A percentile compares a stretch with the other conserved stretches of the same genome.
Evolutionary conservation across 2,113 vertebrate species (phyloP).

Genomic region (Acanthochromis polyacanthus): DNA sequence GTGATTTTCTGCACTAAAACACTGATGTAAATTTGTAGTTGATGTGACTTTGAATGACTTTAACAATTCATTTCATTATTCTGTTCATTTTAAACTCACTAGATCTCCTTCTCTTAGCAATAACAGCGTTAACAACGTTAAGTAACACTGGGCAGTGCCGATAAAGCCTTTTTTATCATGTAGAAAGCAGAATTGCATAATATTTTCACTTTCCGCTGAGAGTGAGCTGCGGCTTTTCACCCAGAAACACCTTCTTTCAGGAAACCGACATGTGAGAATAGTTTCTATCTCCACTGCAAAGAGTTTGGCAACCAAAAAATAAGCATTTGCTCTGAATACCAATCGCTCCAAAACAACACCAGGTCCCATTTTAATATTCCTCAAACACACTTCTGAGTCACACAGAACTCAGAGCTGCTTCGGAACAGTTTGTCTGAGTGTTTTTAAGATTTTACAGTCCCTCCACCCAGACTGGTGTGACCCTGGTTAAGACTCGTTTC

Average conservation of each 20-base stretch:
- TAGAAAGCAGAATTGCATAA: slow-evolving; percentile 1
- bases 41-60: background rate
- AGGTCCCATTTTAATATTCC: slow-evolving; percentile 58
- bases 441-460: background rate
- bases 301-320: slow-evolving; percentile 12
- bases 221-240: slow-evolving; percentile 7
- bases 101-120: background rate
- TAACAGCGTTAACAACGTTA: background rate
- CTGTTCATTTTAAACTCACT: background rate
- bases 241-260: background rate
- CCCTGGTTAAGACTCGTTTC: slow-evolving; percentile 11
- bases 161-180: background rate
- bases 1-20: background rate
- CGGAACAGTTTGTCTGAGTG: background rate
- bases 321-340: slow-evolving; percentile 48
- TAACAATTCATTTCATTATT: background rate
- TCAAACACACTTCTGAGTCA: slow-evolving; percentile 40
- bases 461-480: slow-evolving; percentile 1
- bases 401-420: background rate
- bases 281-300: slow-evolving; percentile 3
- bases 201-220: background rate
- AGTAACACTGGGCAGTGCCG: slow-evolving; percentile 8
- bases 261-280: background rate
- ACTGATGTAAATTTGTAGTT: background rate
- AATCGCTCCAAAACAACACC: slow-evolving; percentile 43